Conservation (phyloP, 2,797 vertebrate species). For the Onychomys arenicola region DNA sequence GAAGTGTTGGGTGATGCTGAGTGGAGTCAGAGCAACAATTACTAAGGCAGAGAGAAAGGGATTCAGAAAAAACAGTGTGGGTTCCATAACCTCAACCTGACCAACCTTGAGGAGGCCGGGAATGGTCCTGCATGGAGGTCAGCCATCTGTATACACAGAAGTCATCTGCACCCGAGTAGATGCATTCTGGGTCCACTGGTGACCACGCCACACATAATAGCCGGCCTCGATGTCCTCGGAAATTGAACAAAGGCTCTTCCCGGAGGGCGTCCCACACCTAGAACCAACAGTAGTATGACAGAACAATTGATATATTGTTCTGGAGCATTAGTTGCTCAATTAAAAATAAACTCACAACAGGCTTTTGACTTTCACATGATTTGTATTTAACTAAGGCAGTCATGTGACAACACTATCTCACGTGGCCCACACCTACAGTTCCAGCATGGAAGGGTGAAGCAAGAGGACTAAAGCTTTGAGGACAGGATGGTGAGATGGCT, state of each 20-base stretch:
- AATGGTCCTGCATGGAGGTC: constrained; percentile 93
- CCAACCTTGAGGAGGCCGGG: constrained; percentile 94
- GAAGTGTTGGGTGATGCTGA: background rate
- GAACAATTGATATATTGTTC: background rate
- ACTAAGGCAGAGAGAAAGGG: background rate
- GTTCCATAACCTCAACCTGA: background rate
- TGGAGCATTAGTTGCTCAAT: background rate
- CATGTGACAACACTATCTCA: background rate
- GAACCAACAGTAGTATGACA: constrained; percentile 19
- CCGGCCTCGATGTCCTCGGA: constrained; percentile 94
- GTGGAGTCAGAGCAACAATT: background rate
- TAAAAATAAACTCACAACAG: background rate
- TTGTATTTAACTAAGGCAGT: background rate
- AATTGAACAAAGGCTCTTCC: constrained; percentile 94
- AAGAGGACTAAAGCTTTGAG: background rate
- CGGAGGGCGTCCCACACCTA: constrained; percentile 97
- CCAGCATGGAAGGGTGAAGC: background rate
- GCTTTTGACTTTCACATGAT: constrained; percentile 26
- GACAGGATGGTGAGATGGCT: background rate
- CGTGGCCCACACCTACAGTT: background rate
- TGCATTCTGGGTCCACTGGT: constrained; percentile 92
- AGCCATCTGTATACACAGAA: constrained; percentile 96
- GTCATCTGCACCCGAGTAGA: constrained; percentile 97
- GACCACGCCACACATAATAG: constrained; percentile 96
- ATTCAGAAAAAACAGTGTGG: background rate